A percentile compares a stretch with the other conserved stretches of the same genome.
phyloP scores from a whole-genome alignment of 1,140 invertebrate genomes.

The Ceratosolen solmsi region DNA sequence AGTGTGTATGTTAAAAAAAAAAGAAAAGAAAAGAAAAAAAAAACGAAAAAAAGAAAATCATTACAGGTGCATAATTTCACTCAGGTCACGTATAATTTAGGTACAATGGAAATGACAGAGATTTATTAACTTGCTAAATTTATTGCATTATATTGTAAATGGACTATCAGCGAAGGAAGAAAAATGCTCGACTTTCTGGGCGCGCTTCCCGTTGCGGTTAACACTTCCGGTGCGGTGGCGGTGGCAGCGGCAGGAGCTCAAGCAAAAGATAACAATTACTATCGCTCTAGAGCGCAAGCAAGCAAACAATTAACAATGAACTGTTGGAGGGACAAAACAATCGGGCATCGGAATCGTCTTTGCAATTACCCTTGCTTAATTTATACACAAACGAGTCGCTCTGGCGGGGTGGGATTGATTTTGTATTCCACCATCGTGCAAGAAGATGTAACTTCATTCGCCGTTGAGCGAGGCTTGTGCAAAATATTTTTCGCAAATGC shows the following conservation, averaged over 20 bases:
- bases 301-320: conserved; percentile 12
- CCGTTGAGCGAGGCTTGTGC: too few species aligned
- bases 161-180: neutral
- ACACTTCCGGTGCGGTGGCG: conserved; percentile 16
- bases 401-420: too few species aligned
- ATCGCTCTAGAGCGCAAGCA: neutral
- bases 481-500: too few species aligned
- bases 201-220: conserved; percentile 22
- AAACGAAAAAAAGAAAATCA: neutral
- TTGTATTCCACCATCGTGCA: too few species aligned
- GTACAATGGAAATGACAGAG: neutral
- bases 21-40: too few species aligned
- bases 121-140: conserved; percentile 20
- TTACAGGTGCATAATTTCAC: neutral
- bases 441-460: too few species aligned
- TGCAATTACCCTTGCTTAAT: neutral
- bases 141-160: conserved; percentile 20
- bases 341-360: neutral
- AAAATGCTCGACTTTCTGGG: conserved; percentile 25
- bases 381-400: neutral
- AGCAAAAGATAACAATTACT: conserved; percentile 25
- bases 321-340: neutral
- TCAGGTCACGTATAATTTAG: neutral
- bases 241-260: conserved; percentile 38
- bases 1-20: too few species aligned